phyloP scores from a whole-genome alignment of 2,113 vertebrate species.

The Dasyprocta punctata region DNA sequence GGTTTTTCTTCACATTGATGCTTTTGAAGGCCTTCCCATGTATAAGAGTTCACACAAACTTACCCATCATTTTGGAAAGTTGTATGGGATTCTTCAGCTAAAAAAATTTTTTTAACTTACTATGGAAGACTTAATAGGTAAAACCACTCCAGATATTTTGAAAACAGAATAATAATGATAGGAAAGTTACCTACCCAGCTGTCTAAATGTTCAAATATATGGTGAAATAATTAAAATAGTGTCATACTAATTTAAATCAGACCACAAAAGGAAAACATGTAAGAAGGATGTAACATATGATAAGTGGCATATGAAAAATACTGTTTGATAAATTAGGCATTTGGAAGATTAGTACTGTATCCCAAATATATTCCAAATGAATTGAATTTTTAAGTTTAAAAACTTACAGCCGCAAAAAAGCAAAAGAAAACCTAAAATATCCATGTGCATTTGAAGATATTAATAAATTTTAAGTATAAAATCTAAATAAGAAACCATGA shows the following conservation, averaged over 20 bases:
- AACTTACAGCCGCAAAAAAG: neutral
- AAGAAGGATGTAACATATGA: neutral
- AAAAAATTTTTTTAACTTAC: constrained; percentile 14
- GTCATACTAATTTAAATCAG: neutral
- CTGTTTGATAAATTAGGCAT: neutral
- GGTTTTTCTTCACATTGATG: neutral
- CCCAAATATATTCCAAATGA: neutral
- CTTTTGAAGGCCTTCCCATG: neutral
- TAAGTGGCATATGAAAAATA: neutral
- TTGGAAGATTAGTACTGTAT: neutral
- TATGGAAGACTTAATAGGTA: neutral
- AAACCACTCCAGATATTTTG: neutral
- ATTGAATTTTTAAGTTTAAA: neutral
- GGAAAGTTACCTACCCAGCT: neutral
- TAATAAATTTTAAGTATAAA: neutral
- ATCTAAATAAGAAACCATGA: neutral
- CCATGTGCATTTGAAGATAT: neutral
- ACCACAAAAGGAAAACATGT: neutral
- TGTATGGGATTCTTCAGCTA: neutral
- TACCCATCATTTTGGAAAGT: neutral
- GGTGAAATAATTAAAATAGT: neutral
- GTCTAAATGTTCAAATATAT: neutral
- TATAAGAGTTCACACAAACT: neutral
- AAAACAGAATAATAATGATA: neutral
- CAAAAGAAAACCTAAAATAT: constrained; percentile 3